Evolutionary conservation across 1,140 invertebrate species (phyloP).

Genomic region (Halyomorpha halys): DNA sequence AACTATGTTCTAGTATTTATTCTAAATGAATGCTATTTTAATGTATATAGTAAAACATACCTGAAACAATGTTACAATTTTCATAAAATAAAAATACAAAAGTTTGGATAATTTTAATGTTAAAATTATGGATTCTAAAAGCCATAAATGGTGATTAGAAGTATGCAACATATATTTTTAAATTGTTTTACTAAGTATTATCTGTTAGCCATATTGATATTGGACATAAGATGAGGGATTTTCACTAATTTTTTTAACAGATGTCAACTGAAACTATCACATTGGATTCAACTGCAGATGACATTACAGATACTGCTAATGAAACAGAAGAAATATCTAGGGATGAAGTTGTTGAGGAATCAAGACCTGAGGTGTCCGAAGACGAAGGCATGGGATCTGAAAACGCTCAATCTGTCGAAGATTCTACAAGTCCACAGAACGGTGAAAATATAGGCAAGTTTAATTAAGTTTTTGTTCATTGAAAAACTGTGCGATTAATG

Average conservation of each 20-base stretch:
- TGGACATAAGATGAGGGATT: too few species aligned
- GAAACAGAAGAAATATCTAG: not conserved
- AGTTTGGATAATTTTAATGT: too few species aligned
- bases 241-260: not conserved
- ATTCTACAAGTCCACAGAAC: conserved; percentile 14
- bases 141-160: too few species aligned
- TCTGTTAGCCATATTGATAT: too few species aligned
- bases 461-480: not conserved
- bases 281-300: not conserved
- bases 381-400: conserved; percentile 24
- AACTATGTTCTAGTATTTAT: too few species aligned
- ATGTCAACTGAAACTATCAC: not conserved
- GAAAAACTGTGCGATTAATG: not conserved
- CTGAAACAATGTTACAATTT: too few species aligned
- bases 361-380: conserved; percentile 28
- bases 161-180: too few species aligned
- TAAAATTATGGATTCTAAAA: too few species aligned
- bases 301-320: not conserved
- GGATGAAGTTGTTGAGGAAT: conserved; percentile 10
- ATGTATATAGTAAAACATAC: too few species aligned
- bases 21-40: too few species aligned
- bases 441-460: conserved; percentile 11
- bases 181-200: too few species aligned
- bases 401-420: conserved; percentile 17
- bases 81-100: too few species aligned